phyloP scores from a whole-genome alignment of 2,888 invertebrate genomes.

The Apamea anceps region DNA sequence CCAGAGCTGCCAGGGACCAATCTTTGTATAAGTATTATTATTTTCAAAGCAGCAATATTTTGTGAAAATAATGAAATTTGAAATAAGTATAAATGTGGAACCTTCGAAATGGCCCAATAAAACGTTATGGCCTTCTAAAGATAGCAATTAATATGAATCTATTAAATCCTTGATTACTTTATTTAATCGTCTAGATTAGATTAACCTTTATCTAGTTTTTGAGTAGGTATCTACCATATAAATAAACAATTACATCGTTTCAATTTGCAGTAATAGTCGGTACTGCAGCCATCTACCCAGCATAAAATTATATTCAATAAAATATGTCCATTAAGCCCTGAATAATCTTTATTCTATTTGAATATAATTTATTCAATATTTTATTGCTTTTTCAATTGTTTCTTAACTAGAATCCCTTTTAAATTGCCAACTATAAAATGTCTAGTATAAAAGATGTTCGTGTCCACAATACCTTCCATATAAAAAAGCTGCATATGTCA shows the following conservation, averaged over 20 bases:
- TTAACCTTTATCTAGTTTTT: constrained; percentile 46
- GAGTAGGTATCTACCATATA: constrained; percentile 20
- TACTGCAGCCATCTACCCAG: constrained; percentile 22
- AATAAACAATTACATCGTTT: constrained; percentile 45
- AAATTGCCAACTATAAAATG: constrained; percentile 26
- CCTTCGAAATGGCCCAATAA: constrained; percentile 43
- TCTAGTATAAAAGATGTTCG: background rate
- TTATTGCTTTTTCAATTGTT: constrained; percentile 48
- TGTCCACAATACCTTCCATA: background rate
- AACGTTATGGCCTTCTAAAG: constrained; percentile 52
- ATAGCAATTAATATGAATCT: constrained; percentile 45
- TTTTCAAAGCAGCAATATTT: background rate
- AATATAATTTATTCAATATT: constrained; percentile 36
- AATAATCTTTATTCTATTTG: constrained; percentile 33
- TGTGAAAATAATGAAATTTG: constrained; percentile 33
- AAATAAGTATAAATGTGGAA: constrained; percentile 13
- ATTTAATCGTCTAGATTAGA: constrained; percentile 49
- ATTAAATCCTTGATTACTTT: constrained; percentile 50
- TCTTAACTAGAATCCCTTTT: constrained; percentile 30
- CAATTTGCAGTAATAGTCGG: constrained; percentile 52
- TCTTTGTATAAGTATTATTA: background rate
- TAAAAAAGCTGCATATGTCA: constrained; percentile 15
- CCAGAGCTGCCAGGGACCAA: background rate
- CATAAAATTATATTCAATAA: constrained; percentile 40
- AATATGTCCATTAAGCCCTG: constrained; percentile 25